Conservation (phyloP, 2,113 vertebrate species). For the Scalopus aquaticus region DNA sequence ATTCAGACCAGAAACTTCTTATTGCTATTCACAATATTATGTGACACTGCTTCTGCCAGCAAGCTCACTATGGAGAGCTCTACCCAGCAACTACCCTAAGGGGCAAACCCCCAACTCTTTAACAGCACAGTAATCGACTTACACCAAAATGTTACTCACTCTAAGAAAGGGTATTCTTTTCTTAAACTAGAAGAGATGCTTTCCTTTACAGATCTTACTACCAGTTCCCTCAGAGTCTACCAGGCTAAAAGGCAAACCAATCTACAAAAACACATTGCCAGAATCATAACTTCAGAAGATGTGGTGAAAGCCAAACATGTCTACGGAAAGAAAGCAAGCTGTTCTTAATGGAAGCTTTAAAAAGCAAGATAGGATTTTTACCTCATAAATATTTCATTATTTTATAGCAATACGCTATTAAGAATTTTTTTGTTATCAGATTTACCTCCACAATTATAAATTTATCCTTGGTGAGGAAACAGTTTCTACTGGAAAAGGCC, state of each 20-base stretch:
- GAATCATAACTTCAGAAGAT: constrained; percentile 58
- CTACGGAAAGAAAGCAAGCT: constrained; percentile 22
- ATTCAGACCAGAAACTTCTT: constrained; percentile 63
- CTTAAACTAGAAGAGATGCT: constrained; percentile 25
- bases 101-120: constrained; percentile 60
- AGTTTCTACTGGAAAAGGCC: background rate
- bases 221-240: constrained; percentile 48
- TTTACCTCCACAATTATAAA: constrained; percentile 50
- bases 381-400: constrained; percentile 5
- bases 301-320: background rate
- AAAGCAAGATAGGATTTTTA: constrained; percentile 17
- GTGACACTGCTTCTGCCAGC: constrained; percentile 58
- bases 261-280: constrained; percentile 28
- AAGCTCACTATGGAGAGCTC: constrained; percentile 53
- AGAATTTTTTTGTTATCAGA: constrained; percentile 19
- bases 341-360: background rate
- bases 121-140: constrained; percentile 67
- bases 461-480: background rate
- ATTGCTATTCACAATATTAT: constrained; percentile 67
- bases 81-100: constrained; percentile 55
- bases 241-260: constrained; percentile 50
- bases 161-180: constrained; percentile 56
- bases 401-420: constrained; percentile 22
- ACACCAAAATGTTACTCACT: constrained; percentile 71
- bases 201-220: constrained; percentile 56